phyloP scores from a whole-genome alignment of 2,888 invertebrate species.

The Hydrotaea cyrtoneurina region DNA sequence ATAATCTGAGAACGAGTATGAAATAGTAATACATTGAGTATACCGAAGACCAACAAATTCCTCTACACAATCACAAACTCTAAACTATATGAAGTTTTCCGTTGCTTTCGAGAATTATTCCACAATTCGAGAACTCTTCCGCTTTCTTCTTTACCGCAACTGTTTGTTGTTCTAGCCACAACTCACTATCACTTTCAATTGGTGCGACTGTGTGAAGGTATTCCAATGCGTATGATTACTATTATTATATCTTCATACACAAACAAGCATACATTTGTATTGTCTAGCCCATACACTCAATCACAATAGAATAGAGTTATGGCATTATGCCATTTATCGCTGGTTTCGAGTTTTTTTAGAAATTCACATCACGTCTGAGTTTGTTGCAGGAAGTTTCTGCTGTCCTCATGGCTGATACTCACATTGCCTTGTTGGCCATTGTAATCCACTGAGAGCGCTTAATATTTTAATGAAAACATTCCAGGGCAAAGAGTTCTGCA shows the following conservation, averaged over 20 bases:
- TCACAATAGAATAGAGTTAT: conserved; percentile 25
- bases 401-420: neutral
- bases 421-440: neutral
- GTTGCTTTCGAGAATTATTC: too few relatives aligned
- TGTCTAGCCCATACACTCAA: neutral
- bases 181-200: neutral
- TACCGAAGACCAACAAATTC: too few relatives aligned
- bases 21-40: too few relatives aligned
- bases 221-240: conserved; percentile 41
- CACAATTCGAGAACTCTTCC: too few relatives aligned
- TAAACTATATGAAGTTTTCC: too few relatives aligned
- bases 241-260: conserved; percentile 23
- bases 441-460: neutral
- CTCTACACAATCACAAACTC: neutral
- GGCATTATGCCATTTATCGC: conserved; percentile 30
- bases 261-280: neutral
- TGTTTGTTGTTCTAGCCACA: too few relatives aligned
- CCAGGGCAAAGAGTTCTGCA: conserved; percentile 11
- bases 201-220: conserved; percentile 34
- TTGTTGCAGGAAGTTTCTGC: neutral
- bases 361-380: conserved; percentile 31
- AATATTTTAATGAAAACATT: conserved; percentile 27
- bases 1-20: too few relatives aligned
- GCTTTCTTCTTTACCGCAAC: too few relatives aligned
- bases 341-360: neutral